phyloP scores from a whole-genome alignment of 1,140 invertebrate genomes.

The Pissodes strobi region DNA sequence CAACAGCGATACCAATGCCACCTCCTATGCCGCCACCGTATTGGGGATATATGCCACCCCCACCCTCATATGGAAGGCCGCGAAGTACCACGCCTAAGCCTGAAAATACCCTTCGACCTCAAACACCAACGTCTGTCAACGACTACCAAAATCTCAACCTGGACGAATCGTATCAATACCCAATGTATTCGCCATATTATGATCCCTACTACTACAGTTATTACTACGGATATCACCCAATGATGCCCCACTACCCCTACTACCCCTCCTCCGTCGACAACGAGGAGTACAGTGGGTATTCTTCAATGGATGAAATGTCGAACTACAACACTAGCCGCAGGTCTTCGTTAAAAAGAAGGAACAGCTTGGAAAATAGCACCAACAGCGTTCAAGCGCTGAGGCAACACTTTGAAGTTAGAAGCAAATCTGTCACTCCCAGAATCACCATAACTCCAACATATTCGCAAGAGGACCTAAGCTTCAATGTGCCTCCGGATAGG shows the following conservation, averaged over 20 bases:
- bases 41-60: conserved; percentile 41
- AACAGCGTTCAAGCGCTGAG: conserved; percentile 27
- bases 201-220: conserved; percentile 50
- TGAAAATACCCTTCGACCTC: conserved; percentile 7
- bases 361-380: conserved; percentile 22
- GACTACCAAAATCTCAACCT: conserved; percentile 1
- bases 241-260: conserved; percentile 44
- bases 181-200: conserved; percentile 45
- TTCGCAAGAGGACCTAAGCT: conserved; percentile 22
- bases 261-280: conserved; percentile 46
- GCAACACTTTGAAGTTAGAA: conserved; percentile 31
- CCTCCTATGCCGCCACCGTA: conserved; percentile 33
- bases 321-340: conserved; percentile 42
- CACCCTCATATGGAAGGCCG: not conserved
- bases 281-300: conserved; percentile 55
- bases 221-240: conserved; percentile 49
- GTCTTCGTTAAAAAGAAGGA: conserved; percentile 35
- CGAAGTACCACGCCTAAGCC: conserved; percentile 17
- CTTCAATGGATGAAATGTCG: conserved; percentile 57
- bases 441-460: conserved; percentile 39
- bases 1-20: conserved; percentile 19
- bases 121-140: conserved; percentile 4
- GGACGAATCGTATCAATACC: conserved; percentile 32
- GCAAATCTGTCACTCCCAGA: conserved; percentile 35
- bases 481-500: not conserved